Conservation (phyloP, 2,888 invertebrate genomes). For the Julus scandinavius region DNA sequence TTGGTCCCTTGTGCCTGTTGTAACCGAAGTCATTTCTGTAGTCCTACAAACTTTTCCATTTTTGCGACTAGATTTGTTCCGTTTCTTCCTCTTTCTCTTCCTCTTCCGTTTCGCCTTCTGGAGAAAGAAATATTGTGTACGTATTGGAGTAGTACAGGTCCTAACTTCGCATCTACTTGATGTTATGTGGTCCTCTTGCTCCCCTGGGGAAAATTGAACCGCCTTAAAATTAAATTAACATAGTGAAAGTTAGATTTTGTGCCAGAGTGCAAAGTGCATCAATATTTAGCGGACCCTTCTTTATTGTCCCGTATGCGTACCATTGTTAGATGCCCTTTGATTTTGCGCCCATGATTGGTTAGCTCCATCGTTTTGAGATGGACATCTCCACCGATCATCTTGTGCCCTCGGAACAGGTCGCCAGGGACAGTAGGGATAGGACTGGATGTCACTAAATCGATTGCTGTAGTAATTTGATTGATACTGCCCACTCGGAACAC, state of each 20-base stretch:
- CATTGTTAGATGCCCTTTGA: neutral
- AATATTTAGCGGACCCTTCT: neutral
- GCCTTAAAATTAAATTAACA: neutral
- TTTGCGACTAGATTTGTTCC: neutral
- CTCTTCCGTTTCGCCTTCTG: neutral
- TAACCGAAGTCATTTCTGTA: neutral
- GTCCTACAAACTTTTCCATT: neutral
- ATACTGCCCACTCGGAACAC: too few species aligned
- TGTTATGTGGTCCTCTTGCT: too few species aligned
- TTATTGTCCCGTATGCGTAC: neutral
- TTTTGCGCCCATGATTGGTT: neutral
- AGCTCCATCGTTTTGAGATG: neutral
- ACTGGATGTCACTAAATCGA: too few species aligned
- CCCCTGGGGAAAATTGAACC: neutral
- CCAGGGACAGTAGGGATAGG: too few species aligned
- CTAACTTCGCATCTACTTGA: too few species aligned
- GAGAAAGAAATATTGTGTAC: too few species aligned
- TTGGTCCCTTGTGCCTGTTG: neutral
- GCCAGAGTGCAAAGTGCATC: neutral
- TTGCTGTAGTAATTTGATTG: too few species aligned
- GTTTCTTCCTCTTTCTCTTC: neutral
- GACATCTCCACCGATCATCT: neutral
- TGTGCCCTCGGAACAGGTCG: too few species aligned
- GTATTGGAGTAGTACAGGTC: too few species aligned
- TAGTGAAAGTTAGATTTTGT: neutral